Evolutionary conservation across 2,888 invertebrate species (phyloP).

Genomic region (Abscondita cerata): DNA sequence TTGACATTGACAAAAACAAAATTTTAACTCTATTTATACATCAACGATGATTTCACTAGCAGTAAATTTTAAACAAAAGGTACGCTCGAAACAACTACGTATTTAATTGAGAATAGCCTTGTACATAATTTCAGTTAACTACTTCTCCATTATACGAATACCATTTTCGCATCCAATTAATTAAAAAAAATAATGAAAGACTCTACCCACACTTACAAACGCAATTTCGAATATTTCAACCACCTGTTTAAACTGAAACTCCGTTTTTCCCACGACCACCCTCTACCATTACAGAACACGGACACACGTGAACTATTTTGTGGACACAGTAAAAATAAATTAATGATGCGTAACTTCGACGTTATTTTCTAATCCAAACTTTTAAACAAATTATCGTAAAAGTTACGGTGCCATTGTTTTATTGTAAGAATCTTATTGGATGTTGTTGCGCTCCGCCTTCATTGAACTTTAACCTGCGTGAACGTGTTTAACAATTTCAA

Average conservation of each 20-base stretch:
- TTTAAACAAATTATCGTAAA: slow-evolving; percentile 9
- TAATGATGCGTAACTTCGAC: slow-evolving; percentile 40
- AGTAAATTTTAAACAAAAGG: too few relatives aligned
- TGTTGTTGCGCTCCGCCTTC: slow-evolving; percentile 26
- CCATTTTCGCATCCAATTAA: neutral
- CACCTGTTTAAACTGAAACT: slow-evolving; percentile 9
- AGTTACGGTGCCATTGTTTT: slow-evolving; percentile 24
- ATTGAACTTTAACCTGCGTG: slow-evolving; percentile 27
- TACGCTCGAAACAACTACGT: too few relatives aligned
- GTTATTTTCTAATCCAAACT: slow-evolving; percentile 21
- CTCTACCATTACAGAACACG: neutral
- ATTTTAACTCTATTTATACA: too few relatives aligned
- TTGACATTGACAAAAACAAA: too few relatives aligned
- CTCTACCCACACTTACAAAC: neutral
- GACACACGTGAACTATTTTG: slow-evolving; percentile 15
- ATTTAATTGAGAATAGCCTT: too few relatives aligned
- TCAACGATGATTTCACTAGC: too few relatives aligned
- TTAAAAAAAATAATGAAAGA: neutral
- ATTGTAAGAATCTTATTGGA: slow-evolving; percentile 23
- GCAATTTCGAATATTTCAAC: neutral
- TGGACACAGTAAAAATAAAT: slow-evolving; percentile 8
- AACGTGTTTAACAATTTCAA: slow-evolving; percentile 15
- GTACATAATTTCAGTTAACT: too few relatives aligned
- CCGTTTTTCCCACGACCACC: slow-evolving; percentile 6
- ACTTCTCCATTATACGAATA: too few relatives aligned